Evolutionary conservation across 2,797 vertebrate species (phyloP).

Genomic region (Yasuhikotakia modesta): DNA sequence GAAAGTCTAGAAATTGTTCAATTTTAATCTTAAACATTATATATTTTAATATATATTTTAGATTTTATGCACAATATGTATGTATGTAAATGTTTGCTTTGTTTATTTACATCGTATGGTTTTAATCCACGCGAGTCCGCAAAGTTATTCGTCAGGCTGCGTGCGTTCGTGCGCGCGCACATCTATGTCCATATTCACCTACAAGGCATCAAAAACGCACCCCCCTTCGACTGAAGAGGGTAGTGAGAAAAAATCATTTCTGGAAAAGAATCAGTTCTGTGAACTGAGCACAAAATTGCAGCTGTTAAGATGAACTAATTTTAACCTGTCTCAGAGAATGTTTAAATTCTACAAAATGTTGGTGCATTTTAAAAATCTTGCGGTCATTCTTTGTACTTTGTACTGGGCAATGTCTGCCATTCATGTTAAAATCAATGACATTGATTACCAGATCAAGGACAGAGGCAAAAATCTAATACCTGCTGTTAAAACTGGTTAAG

Average conservation of each 20-base stretch:
- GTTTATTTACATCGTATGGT: not conserved
- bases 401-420: constrained; percentile 27
- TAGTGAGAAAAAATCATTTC: constrained; percentile 17
- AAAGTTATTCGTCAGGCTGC: not conserved
- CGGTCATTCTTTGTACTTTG: constrained; percentile 32
- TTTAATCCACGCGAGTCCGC: not conserved
- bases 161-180: not conserved
- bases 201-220: constrained; percentile 30
- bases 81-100: not conserved
- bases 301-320: not conserved
- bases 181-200: constrained; percentile 8
- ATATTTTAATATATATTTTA: too few species aligned
- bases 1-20: too few species aligned
- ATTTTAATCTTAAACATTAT: too few species aligned
- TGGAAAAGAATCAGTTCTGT: constrained; percentile 4
- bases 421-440: constrained; percentile 42
- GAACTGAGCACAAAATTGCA: not conserved
- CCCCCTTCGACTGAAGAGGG: constrained; percentile 39
- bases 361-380: not conserved
- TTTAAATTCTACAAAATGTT: constrained; percentile 3
- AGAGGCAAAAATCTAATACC: constrained; percentile 20
- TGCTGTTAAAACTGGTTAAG: constrained; percentile 9
- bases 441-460: constrained; percentile 43
- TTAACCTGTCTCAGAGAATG: constrained; percentile 12
- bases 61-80: not conserved